These are phyloP conservation scores for Heterocephalus glaber DNA, from an alignment of 2,113 vertebrate genomes.

Conservation along the genomic window DNA sequence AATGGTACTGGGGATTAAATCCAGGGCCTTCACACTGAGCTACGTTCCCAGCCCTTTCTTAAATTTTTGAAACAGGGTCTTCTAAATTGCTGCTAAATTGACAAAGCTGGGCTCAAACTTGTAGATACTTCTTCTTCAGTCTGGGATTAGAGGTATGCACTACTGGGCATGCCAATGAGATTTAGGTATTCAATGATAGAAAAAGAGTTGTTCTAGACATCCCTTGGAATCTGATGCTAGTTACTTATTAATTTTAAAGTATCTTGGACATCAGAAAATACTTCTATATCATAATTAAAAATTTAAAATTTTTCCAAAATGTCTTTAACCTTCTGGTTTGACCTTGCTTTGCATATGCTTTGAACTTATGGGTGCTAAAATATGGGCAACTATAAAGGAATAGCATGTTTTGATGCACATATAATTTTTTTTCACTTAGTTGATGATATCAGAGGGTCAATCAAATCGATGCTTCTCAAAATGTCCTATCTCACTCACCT, in stretches of 20 bases:
- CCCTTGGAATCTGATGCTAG: background rate
- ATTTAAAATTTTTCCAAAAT: background rate
- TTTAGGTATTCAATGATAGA: background rate
- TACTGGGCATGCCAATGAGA: background rate
- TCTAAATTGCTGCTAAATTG: background rate
- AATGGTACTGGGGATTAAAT: background rate
- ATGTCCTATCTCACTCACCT: background rate
- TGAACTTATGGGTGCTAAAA: background rate
- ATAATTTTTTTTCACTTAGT: background rate
- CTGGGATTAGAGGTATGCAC: background rate
- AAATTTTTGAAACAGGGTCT: background rate
- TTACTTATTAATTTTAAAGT: constrained; percentile 6
- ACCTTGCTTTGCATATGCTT: background rate
- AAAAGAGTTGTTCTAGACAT: background rate
- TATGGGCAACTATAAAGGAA: background rate
- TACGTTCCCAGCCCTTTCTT: background rate
- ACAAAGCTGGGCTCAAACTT: background rate
- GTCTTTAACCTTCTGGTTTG: background rate
- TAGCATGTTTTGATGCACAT: background rate
- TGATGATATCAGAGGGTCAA: background rate
- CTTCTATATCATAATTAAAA: background rate
- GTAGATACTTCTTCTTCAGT: background rate
- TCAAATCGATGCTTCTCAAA: background rate
- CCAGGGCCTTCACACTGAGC: background rate
- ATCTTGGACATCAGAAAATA: background rate